A percentile compares a stretch with the other conserved stretches of the same genome.
Conservation (phyloP, 2,888 invertebrate genomes). For the Lasioglossum pauxillum region DNA sequence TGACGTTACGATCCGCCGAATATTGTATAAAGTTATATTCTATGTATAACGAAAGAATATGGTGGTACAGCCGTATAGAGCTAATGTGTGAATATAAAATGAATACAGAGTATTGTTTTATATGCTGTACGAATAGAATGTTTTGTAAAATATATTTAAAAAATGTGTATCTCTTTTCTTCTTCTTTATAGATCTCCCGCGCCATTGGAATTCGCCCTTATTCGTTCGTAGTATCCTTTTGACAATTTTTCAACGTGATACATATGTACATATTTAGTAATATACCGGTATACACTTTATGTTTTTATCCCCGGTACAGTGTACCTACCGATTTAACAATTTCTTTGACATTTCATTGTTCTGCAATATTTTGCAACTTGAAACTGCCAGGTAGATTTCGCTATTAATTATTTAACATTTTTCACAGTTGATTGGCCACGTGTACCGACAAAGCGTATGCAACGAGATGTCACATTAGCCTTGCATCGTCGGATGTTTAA, state of each 20-base stretch:
- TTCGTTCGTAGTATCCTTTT: background rate
- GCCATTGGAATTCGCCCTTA: background rate
- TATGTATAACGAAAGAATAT: conserved; percentile 72
- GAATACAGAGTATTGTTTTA: conserved; percentile 85
- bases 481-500: background rate
- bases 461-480: background rate
- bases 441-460: background rate
- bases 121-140: conserved; percentile 84
- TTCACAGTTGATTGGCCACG: background rate
- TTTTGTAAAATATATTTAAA: conserved; percentile 85
- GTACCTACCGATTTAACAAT: background rate
- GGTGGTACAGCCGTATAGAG: conserved; percentile 82
- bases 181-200: background rate
- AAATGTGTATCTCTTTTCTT: conserved; percentile 68
- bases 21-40: conserved; percentile 78
- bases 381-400: background rate
- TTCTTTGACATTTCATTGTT: background rate
- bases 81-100: conserved; percentile 84
- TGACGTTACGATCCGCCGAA: conserved; percentile 80
- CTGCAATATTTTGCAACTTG: conserved; percentile 37
- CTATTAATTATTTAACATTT: background rate
- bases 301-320: background rate
- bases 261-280: background rate
- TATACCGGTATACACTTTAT: background rate
- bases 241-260: background rate